Base-by-base conservation (phyloP, 2,888 invertebrate species). In the Drosophila peninsularis region DNA sequence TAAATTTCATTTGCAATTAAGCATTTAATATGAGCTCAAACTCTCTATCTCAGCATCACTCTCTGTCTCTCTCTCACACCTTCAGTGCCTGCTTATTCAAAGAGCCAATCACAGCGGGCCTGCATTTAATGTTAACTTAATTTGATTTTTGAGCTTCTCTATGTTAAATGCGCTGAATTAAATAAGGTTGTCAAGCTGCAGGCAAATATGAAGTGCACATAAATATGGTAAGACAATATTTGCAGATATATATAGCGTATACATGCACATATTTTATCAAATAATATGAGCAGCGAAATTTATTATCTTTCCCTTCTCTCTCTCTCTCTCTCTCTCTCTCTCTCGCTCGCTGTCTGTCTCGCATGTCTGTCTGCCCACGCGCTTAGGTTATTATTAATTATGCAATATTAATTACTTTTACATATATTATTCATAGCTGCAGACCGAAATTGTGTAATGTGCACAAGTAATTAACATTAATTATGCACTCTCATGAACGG, bases 1-100 rank as follows among this genome's bases (percentile, higher is more conserved):
- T 37, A 65, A 36, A 66, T 37, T 82, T 72, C 72, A 77, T 72
- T 62, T 68, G 74, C 57, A 79, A 86, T 76, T 77, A 82, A 77
- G 72, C 42, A 56, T 64, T 75, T 67, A 72, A 72, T 50, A 55
- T 54, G 61, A 24, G 56, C 55, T 30, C 27, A 30, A 6, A 1
- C 27, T 24, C 24, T 24, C 24, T 24, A n/a, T n/a, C n/a, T 24
- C 24, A 24, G 24, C 24, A 5, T 42, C 24, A 17, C 36, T 30
- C 10, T 45, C 24, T 42, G 13, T 5, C 10, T n/a, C 24, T 3
- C 9, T n/a, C 36, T 4, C 49, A 0, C 11, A 2, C 24, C 14
- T 11, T 41, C 42, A 13, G 13, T 13, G 39, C 11, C 14, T 54
- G 53, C 36, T 21, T 10, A 27, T 17, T 6, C 19, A 30, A 45